Conservation (phyloP, 2,888 invertebrate species). For the Euzophera pinguis region DNA sequence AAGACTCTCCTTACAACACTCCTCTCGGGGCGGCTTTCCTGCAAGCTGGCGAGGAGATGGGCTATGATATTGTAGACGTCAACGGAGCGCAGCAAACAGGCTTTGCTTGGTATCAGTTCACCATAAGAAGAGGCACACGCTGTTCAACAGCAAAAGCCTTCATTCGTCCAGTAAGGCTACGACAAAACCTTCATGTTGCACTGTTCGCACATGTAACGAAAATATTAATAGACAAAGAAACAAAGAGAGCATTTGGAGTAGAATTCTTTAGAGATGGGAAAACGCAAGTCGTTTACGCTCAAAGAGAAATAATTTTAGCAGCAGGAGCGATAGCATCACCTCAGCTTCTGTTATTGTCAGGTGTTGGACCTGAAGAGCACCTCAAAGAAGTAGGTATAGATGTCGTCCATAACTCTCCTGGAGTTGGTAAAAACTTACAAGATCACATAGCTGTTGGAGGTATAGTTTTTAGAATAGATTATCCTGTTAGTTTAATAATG, state of each 20-base stretch:
- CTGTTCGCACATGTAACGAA: conserved; percentile 89
- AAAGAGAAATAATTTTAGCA: conserved; percentile 89
- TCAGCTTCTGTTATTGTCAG: conserved; percentile 94
- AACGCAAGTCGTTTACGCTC: conserved; percentile 83
- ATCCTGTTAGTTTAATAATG: conserved; percentile 89
- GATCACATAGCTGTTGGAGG: conserved; percentile 95
- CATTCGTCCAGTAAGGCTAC: conserved; percentile 86
- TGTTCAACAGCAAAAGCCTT: conserved; percentile 94
- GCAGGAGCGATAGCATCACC: conserved; percentile 96
- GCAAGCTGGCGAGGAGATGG: conserved; percentile 95
- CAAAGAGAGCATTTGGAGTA: conserved; percentile 88
- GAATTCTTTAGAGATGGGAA: conserved; percentile 86
- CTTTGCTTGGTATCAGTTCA: conserved; percentile 91
- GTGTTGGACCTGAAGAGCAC: conserved; percentile 89
- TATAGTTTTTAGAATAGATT: conserved; percentile 88
- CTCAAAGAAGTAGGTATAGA: conserved; percentile 85
- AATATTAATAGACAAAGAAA: conserved; percentile 84
- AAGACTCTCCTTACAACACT: conserved; percentile 89
- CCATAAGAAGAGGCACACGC: conserved; percentile 91
- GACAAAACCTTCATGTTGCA: conserved; percentile 90
- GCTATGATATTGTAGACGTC: conserved; percentile 91
- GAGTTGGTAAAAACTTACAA: conserved; percentile 92
- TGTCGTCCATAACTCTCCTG: conserved; percentile 87
- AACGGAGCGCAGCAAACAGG: conserved; percentile 94
- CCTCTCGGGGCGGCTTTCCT: conserved; percentile 91